Conservation (phyloP, 2,797 vertebrate species). For the Periparus ater region DNA sequence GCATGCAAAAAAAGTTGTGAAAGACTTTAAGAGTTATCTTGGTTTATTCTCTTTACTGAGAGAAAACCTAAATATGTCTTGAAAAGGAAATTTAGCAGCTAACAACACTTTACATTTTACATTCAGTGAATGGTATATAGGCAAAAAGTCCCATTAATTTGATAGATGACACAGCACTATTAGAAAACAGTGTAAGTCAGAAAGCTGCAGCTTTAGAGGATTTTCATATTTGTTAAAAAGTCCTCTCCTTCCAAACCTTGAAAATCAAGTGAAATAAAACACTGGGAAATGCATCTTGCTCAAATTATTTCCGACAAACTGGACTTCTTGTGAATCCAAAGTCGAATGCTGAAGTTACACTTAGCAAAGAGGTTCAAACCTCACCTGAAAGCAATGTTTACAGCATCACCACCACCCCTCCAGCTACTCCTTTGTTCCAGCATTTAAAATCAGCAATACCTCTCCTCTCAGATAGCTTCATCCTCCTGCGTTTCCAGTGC, state of each 20-base stretch:
- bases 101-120: neutral
- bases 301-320: fast-evolving
- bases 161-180: neutral
- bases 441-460: conserved; percentile 63
- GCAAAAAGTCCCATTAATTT: neutral
- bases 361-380: neutral
- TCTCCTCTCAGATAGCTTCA: conserved; percentile 83
- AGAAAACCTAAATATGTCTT: neutral
- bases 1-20: neutral
- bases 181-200: neutral
- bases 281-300: neutral
- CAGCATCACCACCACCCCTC: fast-evolving
- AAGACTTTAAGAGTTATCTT: neutral
- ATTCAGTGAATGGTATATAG: neutral
- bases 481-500: conserved; percentile 82
- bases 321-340: neutral
- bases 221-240: neutral
- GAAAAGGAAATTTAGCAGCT: neutral
- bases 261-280: neutral
- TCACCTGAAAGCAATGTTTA: neutral
- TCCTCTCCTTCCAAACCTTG: neutral
- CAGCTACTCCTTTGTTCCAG: fast-evolving
- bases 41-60: neutral
- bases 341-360: neutral
- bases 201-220: neutral